These are phyloP conservation scores for Phthorimaea operculella DNA, from an alignment of 1,140 invertebrate genomes.

Conservation along the genomic window DNA sequence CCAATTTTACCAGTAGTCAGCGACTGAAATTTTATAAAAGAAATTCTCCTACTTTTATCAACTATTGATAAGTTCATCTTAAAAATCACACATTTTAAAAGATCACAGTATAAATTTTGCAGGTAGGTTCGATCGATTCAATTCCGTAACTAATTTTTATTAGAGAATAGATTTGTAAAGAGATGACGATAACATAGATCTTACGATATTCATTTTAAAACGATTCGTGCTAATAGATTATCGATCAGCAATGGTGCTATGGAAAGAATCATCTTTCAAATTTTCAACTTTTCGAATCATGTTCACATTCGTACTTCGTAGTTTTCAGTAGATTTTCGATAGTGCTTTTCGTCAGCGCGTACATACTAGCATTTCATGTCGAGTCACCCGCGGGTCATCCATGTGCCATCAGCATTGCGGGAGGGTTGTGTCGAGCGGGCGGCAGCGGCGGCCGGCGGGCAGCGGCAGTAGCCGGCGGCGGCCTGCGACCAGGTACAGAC, in stretches of 20 bases:
- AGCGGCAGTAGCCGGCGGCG: conserved; percentile 13
- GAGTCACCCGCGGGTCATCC: conserved; percentile 42
- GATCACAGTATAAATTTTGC: conserved; percentile 36
- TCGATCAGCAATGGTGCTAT: conserved; percentile 56
- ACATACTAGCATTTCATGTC: conserved; percentile 30
- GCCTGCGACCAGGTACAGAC: too few species aligned
- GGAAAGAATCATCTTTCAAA: conserved; percentile 34
- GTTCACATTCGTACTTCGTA: conserved; percentile 26
- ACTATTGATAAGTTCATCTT: conserved; percentile 44
- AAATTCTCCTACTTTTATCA: conserved; percentile 48
- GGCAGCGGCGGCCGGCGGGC: not conserved
- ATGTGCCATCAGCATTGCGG: conserved; percentile 54
- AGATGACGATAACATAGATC: conserved; percentile 45
- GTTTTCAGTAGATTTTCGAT: conserved; percentile 40
- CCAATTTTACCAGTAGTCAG: conserved; percentile 55
- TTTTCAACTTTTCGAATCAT: conserved; percentile 31
- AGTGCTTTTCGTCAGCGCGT: conserved; percentile 42
- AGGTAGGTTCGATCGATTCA: conserved; percentile 39
- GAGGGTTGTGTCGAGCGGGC: conserved; percentile 4
- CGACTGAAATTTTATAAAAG: conserved; percentile 65
- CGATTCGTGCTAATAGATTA: conserved; percentile 37
- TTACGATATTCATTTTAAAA: conserved; percentile 32
- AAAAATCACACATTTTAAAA: conserved; percentile 32
- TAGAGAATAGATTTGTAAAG: conserved; percentile 49
- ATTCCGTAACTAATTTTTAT: conserved; percentile 39